Conservation (phyloP, 2,797 vertebrate genomes). For the Takifugu rubripes region DNA sequence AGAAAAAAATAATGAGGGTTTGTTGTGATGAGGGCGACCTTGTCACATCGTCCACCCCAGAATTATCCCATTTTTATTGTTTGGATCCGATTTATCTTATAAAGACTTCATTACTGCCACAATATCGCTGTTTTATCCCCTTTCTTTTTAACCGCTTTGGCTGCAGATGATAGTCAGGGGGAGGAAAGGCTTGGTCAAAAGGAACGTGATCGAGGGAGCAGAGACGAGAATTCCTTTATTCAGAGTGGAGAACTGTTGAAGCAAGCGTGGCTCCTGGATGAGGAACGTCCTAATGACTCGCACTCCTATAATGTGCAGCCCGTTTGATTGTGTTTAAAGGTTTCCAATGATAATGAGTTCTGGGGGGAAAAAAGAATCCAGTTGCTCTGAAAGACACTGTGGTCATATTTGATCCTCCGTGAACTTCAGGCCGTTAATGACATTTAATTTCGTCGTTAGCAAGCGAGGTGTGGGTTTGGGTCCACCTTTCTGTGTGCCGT, state of each 20-base stretch:
- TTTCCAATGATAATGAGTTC: background rate
- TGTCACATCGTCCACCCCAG: slow-evolving; percentile 19
- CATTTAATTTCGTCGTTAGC: too few relatives aligned
- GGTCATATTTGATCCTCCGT: slow-evolving; percentile 9
- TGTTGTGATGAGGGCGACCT: slow-evolving; percentile 43
- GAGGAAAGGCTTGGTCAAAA: slow-evolving; percentile 39
- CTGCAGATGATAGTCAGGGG: slow-evolving; percentile 29
- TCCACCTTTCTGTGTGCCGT: too few relatives aligned
- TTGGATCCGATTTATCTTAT: slow-evolving; percentile 52
- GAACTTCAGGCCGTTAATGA: too few relatives aligned
- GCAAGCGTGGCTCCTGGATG: slow-evolving; percentile 7
- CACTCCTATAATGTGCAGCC: slow-evolving; percentile 21
- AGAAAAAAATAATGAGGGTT: slow-evolving; percentile 64
- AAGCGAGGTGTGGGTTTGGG: too few relatives aligned
- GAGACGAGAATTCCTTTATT: slow-evolving; percentile 32
- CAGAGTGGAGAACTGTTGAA: slow-evolving; percentile 14
- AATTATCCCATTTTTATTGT: slow-evolving; percentile 39
- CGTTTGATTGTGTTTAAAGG: slow-evolving; percentile 15
- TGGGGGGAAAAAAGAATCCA: background rate
- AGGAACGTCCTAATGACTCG: slow-evolving; percentile 14
- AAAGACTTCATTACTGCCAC: slow-evolving; percentile 58
- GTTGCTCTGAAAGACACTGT: slow-evolving; percentile 1
- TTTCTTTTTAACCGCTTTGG: slow-evolving; percentile 26
- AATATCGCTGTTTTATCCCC: slow-evolving; percentile 50
- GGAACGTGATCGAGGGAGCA: slow-evolving; percentile 24